phyloP scores from a whole-genome alignment of 2,113 vertebrate species.

The Coracopsis vasa region DNA sequence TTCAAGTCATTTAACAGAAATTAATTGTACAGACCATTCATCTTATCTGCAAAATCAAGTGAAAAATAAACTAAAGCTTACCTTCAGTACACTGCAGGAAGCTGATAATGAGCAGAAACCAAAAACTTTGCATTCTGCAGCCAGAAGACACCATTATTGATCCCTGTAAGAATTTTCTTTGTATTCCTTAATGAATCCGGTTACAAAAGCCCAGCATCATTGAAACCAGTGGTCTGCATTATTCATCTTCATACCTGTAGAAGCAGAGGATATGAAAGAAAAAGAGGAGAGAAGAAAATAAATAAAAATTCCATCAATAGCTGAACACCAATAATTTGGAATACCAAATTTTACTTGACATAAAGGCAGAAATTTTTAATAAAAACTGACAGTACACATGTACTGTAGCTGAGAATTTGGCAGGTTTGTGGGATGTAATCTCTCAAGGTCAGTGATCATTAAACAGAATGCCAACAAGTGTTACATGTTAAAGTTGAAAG shows the following conservation, averaged over 20 bases:
- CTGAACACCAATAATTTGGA: neutral
- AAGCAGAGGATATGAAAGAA: constrained; percentile 39
- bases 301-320: constrained; percentile 66
- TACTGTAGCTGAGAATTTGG: neutral
- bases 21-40: neutral
- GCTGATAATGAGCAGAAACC: constrained; percentile 91
- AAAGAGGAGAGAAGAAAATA: neutral
- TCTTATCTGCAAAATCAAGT: neutral
- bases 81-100: constrained; percentile 93
- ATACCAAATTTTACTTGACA: neutral
- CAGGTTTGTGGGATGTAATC: neutral
- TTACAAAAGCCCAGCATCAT: constrained; percentile 88
- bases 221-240: constrained; percentile 85
- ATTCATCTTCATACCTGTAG: constrained; percentile 89
- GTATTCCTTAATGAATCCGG: constrained; percentile 85
- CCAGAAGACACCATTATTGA: constrained; percentile 92
- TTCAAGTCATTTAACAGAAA: neutral
- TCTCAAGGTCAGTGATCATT: neutral
- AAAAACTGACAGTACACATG: neutral
- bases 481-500: neutral
- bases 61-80: constrained; percentile 73
- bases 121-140: constrained; percentile 92
- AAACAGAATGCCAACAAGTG: neutral
- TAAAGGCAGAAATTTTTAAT: neutral
- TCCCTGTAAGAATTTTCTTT: constrained; percentile 82